Conservation (phyloP, 2,797 vertebrate genomes). For the Carduelis carduelis region DNA sequence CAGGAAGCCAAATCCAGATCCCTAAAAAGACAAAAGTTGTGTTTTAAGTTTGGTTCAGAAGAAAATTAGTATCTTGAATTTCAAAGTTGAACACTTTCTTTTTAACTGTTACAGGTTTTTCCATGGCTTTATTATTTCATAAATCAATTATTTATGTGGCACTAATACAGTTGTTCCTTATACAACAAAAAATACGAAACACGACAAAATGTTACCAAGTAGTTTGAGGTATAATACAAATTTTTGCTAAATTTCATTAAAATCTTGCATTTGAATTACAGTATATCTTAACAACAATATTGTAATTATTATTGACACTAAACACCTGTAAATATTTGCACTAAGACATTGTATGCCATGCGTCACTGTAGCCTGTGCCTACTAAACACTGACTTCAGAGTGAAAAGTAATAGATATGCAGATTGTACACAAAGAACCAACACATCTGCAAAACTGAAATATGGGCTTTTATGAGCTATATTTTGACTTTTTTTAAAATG, state of each 20-base stretch:
- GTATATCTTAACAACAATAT: background rate
- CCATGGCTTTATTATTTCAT: background rate
- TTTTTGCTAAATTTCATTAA: background rate
- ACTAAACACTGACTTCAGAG: slow-evolving; percentile 18
- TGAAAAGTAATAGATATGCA: slow-evolving; percentile 19
- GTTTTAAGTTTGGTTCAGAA: background rate
- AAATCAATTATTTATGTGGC: background rate
- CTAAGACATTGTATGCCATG: background rate
- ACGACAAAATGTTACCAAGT: background rate
- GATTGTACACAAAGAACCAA: slow-evolving; percentile 19
- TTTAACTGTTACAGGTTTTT: background rate
- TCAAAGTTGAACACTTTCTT: background rate
- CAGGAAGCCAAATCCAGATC: background rate
- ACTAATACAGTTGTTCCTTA: background rate
- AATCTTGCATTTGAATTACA: background rate
- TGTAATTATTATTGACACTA: background rate
- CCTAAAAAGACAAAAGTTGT: background rate
- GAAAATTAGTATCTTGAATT: background rate
- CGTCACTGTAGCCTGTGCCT: background rate
- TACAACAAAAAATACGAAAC: background rate
- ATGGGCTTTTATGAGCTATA: slow-evolving; percentile 9
- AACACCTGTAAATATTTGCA: slow-evolving; percentile 22
- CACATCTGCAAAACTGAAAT: slow-evolving; percentile 48
- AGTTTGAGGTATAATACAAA: background rate
- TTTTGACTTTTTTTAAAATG: slow-evolving; percentile 35